Evolutionary conservation across 2,888 invertebrate species (phyloP), one percentile per base, ranked within the genome.

Genomic region (Acanthosepion esculentum): DNA sequence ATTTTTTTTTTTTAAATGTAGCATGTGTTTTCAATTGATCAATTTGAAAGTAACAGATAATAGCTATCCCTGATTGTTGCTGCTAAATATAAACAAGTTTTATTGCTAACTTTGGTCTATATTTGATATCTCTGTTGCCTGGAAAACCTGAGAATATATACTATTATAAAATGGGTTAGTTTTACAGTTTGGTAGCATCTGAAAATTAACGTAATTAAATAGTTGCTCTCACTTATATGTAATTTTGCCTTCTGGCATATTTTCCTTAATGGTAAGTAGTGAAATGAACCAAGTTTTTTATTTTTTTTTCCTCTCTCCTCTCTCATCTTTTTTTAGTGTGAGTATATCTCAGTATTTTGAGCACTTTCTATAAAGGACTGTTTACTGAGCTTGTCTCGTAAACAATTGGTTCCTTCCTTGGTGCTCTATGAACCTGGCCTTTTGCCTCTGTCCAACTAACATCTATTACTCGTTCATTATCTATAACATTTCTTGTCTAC

Each of bases 101-200:
- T 78, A 78, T 78, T 78, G 78, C 12, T 78, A 78, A 78, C 78
- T 78, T 78, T 78, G 78, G 78, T 78, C 78, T 78, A n/a, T 78
- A 78, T 78, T 78, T 78, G n/a, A n/a, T 78, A 12, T 15, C n/a
- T n/a, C n/a, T 64, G 78, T 18, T 15, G n/a, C n/a, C n/a, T n/a
- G n/a, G 33, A 78, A 78, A 78, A 78, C n/a, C 78, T 78, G n/a
- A 78, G 78, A n/a, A n/a, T n/a, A n/a, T n/a, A n/a, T 78, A n/a
- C 18, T 33, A 2, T 78, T n/a, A 33, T 12, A 78, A 15, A 26
- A n/a, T 3, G 18, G 15, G 12, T n/a, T 10, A 15, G 23, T 78
- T 78, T 26, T 78, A 29, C 78, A 29, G 29, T 12, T 33, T 78
- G n/a, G 78, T 78, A 78, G n/a, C 78, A 7, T n/a, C 12, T 78